Base-by-base conservation (phyloP, 2,797 vertebrate species). In the Cetoscarus ocellatus region DNA sequence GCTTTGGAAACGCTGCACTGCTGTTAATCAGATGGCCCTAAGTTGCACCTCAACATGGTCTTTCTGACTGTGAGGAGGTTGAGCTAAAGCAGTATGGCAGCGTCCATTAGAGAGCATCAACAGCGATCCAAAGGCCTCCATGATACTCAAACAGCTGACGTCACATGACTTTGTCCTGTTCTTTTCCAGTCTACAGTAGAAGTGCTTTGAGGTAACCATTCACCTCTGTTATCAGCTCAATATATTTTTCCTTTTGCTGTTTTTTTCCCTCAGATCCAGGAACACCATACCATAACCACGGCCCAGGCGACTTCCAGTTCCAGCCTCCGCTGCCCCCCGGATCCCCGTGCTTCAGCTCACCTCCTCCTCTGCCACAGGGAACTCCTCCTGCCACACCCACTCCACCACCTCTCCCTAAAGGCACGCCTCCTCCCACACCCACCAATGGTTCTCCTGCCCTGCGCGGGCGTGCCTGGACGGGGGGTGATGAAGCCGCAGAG, bases 321-420 rank as follows among this genome's bases (percentile, higher is more conserved):
- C 97, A 98, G 7, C 93, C 96, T 42, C 97, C 98, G 0, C 81
- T 96, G 51, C 97, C 97, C 10, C 96, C 95, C 17, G 95, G 92
- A 14, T 93, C 93, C 18, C 95, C 96, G 1, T 88, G 85, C 0
- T 90, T 93, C 61, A 86, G 92, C 77, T 95, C 95, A 39, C 96
- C 96, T 2, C 97, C 96, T 0, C 96, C 97, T 2, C 84, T 96
- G 66, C 96, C 97, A 0, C 93, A 39, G 10, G 96, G 96, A 47
- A 97, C 97, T 1, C 97, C 97, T 17, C 97, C 96, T 0, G 82
- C 89, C 52, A 96, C 96, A 2, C 94, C 95, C 65, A 95, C 91
- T 19, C 92, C 66, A 3, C 94, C 95, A 55, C 95, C 96, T 7
- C 92, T 96, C 27, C 94, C 97, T 40, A 96, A 95, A 89, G 95